Percentiles rank a stretch among this genome's conserved stretches.
Evolutionary conservation across 2,113 vertebrate genomes (phyloP).

Genomic region (Cochlearius cochlearius): DNA sequence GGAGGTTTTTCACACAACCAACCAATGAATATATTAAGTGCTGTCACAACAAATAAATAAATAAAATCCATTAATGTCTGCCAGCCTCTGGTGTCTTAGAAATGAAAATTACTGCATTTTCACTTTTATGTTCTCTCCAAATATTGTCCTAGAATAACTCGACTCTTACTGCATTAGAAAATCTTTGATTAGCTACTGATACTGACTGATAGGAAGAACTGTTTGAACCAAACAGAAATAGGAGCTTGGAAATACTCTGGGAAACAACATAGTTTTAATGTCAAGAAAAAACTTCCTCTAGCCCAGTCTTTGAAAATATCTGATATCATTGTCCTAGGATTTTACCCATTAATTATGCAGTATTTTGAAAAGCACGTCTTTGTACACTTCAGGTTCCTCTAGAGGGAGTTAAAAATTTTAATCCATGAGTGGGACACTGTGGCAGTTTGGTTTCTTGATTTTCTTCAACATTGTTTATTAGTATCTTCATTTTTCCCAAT

Average conservation of each 20-base stretch:
- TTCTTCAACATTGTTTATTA: not conserved
- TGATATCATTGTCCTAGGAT: not conserved
- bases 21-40: constrained; percentile 10
- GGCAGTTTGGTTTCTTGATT: not conserved
- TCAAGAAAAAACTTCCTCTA: not conserved
- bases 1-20: not conserved
- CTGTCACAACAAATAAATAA: not conserved
- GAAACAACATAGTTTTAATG: not conserved
- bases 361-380: not conserved
- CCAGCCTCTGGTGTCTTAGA: not conserved
- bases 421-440: not conserved
- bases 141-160: not conserved
- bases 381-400: not conserved
- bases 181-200: not conserved
- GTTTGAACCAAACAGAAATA: not conserved
- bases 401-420: not conserved
- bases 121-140: not conserved
- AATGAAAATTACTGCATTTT: not conserved
- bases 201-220: not conserved
- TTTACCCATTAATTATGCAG: not conserved
- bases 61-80: not conserved
- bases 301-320: not conserved
- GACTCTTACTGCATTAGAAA: not conserved
- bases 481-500: not conserved
- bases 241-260: not conserved